Conservation (phyloP, 2,113 vertebrate species). For the Alligator sinensis region DNA sequence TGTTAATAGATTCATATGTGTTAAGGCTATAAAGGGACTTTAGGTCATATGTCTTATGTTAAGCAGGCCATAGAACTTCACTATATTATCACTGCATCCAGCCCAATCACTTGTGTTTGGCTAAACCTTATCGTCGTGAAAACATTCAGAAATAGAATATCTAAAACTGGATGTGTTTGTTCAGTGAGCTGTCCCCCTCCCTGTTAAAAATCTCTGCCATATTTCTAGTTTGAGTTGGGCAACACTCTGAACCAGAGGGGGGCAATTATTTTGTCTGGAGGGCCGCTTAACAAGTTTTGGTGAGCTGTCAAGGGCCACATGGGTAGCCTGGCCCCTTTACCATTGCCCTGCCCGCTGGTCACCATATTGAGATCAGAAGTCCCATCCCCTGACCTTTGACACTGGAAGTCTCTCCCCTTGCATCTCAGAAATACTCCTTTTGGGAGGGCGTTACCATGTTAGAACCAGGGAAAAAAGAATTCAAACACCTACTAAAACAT, state of each 20-base stretch:
- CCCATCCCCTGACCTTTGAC: no score
- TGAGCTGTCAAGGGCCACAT: no score
- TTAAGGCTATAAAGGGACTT: background rate
- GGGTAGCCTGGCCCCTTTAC: no score
- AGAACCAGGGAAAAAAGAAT: no score
- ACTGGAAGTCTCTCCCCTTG: no score
- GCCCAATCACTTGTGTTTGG: background rate
- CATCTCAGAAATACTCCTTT: no score
- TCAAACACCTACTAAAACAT: no score
- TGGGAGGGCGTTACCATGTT: no score
- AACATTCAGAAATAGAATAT: background rate
- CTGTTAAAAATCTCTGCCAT: background rate
- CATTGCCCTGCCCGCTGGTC: no score
- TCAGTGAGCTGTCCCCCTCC: background rate
- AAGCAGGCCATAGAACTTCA: background rate
- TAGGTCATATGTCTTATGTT: background rate
- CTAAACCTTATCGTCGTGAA: background rate
- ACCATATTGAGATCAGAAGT: no score
- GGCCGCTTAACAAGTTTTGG: no score
- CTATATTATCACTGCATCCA: background rate
- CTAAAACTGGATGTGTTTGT: background rate
- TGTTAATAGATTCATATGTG: background rate
- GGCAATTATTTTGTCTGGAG: no score
- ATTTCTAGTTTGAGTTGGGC: background rate
- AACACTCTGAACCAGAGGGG: background rate